Conservation (phyloP, 2,797 vertebrate genomes). For the Pseudopleuronectes americanus region DNA sequence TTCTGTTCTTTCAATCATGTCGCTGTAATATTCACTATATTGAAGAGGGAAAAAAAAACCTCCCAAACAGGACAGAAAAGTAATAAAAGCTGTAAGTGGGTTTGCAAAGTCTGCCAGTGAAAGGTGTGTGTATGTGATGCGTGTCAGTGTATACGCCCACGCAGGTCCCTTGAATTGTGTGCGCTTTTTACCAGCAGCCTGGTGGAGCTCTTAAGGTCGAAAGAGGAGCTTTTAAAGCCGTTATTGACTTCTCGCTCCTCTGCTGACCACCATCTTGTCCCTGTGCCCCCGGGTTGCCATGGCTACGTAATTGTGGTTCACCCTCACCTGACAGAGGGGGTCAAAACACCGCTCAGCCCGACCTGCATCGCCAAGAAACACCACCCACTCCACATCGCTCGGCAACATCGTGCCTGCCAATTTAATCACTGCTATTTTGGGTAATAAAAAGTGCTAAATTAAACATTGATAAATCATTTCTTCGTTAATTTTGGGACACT, state of each 20-base stretch:
- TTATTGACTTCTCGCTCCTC: conserved; percentile 78
- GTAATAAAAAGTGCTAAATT: conserved; percentile 55
- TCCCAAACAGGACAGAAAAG: conserved; percentile 24
- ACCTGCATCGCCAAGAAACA: background rate
- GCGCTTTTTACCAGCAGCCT: conserved; percentile 57
- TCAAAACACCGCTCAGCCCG: conserved; percentile 40
- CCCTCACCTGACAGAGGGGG: conserved; percentile 67
- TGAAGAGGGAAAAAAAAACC: background rate
- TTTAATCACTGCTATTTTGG: conserved; percentile 39
- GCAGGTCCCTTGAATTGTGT: conserved; percentile 32
- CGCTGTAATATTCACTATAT: background rate
- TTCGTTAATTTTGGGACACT: conserved; percentile 43
- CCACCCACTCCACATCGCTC: background rate
- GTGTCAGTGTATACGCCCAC: conserved; percentile 38
- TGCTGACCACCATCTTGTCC: conserved; percentile 71
- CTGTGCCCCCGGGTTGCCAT: conserved; percentile 63
- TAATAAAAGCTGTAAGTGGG: conserved; percentile 43
- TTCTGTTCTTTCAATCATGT: conserved; percentile 10
- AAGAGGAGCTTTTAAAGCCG: conserved; percentile 72
- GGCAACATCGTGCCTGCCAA: background rate
- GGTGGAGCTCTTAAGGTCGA: conserved; percentile 65
- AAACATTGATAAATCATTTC: conserved; percentile 52
- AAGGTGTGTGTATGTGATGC: conserved; percentile 31
- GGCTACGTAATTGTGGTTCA: conserved; percentile 54
- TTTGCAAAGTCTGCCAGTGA: conserved; percentile 51